Conservation (phyloP, 1,140 invertebrate genomes). For the Ridgeia piscesae region DNA sequence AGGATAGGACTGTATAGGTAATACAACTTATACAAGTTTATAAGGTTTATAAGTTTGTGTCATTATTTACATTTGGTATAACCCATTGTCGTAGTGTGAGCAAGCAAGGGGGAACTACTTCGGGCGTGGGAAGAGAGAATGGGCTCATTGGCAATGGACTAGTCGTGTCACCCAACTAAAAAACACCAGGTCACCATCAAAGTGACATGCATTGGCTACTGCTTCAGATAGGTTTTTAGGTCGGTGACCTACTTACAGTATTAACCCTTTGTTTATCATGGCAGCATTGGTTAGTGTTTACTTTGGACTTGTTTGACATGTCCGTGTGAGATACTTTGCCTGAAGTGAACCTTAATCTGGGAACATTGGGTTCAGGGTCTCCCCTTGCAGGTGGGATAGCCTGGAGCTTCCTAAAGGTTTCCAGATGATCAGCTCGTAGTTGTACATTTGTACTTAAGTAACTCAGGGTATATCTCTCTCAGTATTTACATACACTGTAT, state of each 20-base stretch:
- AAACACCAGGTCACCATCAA: background rate
- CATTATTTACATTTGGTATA: too few relatives aligned
- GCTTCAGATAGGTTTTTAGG: background rate
- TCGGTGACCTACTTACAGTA: background rate
- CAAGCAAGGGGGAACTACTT: too few relatives aligned
- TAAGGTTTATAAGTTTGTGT: too few relatives aligned
- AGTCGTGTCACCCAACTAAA: background rate
- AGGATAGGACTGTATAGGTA: too few relatives aligned
- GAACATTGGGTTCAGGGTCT: background rate
- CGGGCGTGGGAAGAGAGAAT: background rate
- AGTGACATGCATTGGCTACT: background rate
- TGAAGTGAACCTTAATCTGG: background rate
- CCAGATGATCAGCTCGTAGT: background rate
- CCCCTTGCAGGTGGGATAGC: background rate
- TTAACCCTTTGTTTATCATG: background rate
- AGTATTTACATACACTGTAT: background rate
- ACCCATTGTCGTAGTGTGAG: too few relatives aligned
- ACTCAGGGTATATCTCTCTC: background rate
- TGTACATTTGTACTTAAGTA: background rate
- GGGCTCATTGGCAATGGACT: background rate
- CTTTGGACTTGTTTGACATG: background rate
- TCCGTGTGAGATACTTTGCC: background rate
- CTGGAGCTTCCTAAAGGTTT: background rate
- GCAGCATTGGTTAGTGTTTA: background rate
- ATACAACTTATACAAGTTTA: too few relatives aligned